Evolutionary conservation across 2,113 vertebrate species (phyloP).

Genomic region (Nanorana parkeri): DNA sequence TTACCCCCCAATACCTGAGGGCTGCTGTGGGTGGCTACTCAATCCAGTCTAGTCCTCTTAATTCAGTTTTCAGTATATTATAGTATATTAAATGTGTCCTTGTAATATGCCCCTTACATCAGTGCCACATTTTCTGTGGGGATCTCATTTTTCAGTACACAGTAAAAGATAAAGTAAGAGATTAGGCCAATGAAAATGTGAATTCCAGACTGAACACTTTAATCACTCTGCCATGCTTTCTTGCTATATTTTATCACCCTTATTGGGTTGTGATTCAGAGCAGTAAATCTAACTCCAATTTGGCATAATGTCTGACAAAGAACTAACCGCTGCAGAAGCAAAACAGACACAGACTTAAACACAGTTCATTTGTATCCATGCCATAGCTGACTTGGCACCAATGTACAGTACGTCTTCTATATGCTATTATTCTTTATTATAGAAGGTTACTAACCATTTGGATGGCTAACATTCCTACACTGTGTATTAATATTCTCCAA

Average conservation of each 20-base stretch:
- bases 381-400: not conserved
- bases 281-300: slow-evolving; percentile 50
- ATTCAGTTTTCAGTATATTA: no score
- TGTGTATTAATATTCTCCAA: not conserved
- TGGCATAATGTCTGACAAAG: slow-evolving; percentile 37
- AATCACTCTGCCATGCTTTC: slow-evolving; percentile 32
- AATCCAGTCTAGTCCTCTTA: no score
- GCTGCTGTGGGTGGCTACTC: no score
- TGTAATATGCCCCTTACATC: slow-evolving; percentile 17
- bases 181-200: slow-evolving; percentile 27
- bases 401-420: not conserved
- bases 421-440: not conserved
- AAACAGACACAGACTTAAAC: not conserved
- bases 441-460: not conserved
- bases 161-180: slow-evolving; percentile 7
- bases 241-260: slow-evolving; percentile 30
- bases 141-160: slow-evolving; percentile 18
- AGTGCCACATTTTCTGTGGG: slow-evolving; percentile 14
- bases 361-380: slow-evolving; percentile 1
- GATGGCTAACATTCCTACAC: not conserved
- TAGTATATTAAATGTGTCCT: slow-evolving; percentile 3
- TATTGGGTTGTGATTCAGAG: slow-evolving; percentile 39
- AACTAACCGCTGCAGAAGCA: slow-evolving; percentile 12
- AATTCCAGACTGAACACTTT: slow-evolving; percentile 27
- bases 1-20: no score